Evolutionary conservation across 2,113 vertebrate species (phyloP).

Genomic region (Columba janthina): DNA sequence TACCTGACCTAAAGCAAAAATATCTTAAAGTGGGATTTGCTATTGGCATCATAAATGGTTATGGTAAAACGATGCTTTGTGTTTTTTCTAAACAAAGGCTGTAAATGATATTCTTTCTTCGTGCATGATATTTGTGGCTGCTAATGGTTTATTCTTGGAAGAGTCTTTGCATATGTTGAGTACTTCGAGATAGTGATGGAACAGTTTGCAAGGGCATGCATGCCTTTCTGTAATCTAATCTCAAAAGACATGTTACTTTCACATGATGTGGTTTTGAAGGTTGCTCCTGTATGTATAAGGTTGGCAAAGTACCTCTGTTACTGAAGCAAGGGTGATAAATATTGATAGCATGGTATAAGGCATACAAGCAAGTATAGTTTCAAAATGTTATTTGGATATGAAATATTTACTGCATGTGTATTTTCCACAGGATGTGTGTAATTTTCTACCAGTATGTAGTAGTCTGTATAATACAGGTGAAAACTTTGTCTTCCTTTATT

Average conservation of each 20-base stretch:
- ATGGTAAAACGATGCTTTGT: background rate
- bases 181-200: slow-evolving; percentile 24
- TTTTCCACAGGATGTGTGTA: background rate
- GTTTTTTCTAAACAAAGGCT: slow-evolving; percentile 19
- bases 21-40: background rate
- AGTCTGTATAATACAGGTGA: background rate
- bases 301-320: background rate
- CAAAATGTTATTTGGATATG: background rate
- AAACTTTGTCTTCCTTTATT: background rate
- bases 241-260: slow-evolving; percentile 33
- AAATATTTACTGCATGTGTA: background rate
- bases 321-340: background rate
- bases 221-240: slow-evolving; percentile 69
- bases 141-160: slow-evolving; percentile 70
- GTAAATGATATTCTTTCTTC: slow-evolving; percentile 7
- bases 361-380: background rate
- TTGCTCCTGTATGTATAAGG: background rate
- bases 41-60: background rate
- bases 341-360: background rate
- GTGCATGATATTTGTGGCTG: slow-evolving; percentile 17
- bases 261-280: slow-evolving; percentile 36
- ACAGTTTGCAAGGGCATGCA: slow-evolving; percentile 44
- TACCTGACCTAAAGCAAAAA: background rate
- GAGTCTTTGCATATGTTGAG: slow-evolving; percentile 33
- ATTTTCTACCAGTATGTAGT: background rate